phyloP scores from a whole-genome alignment of 2,113 vertebrate species.

The Gasterosteus aculeatus region DNA sequence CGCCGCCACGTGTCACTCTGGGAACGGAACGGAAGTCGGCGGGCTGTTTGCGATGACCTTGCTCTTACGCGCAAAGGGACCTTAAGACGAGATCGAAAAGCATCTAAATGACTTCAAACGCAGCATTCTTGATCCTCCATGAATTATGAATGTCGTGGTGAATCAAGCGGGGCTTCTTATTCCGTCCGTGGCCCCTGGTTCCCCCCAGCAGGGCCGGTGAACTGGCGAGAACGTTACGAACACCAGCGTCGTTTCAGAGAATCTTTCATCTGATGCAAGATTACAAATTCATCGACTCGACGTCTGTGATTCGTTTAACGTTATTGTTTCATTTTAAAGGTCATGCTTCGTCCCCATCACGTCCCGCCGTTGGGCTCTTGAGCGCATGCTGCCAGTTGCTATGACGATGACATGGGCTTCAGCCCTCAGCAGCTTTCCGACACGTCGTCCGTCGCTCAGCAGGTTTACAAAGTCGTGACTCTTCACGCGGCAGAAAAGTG shows the following conservation, averaged over 20 bases:
- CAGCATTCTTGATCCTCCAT: too few species aligned
- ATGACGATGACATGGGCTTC: conserved; percentile 62
- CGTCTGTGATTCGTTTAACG: too few species aligned
- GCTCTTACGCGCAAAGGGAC: conserved; percentile 36
- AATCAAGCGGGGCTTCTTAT: conserved; percentile 46
- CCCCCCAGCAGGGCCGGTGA: too few species aligned
- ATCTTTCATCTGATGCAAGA: not conserved
- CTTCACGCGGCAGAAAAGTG: too few species aligned
- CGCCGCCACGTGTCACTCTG: not conserved
- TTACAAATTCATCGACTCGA: too few species aligned
- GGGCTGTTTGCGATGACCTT: conserved; percentile 25
- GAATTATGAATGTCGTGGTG: conserved; percentile 45
- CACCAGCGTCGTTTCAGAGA: conserved; percentile 22
- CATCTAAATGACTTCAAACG: conserved; percentile 38
- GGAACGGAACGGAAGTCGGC: conserved; percentile 9
- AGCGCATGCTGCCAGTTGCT: conserved; percentile 56
- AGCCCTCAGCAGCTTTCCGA: conserved; percentile 27
- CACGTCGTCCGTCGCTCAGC: conserved; percentile 45
- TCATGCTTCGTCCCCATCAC: conserved; percentile 6
- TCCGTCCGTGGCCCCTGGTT: conserved; percentile 38
- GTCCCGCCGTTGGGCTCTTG: conserved; percentile 36
- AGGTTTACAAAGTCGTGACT: not conserved
- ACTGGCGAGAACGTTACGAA: conserved; percentile 1
- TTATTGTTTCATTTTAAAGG: not conserved
- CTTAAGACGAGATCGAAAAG: conserved; percentile 11